Base-by-base conservation (phyloP, 1,140 invertebrate species). In the Himalopsyche phryganea region DNA sequence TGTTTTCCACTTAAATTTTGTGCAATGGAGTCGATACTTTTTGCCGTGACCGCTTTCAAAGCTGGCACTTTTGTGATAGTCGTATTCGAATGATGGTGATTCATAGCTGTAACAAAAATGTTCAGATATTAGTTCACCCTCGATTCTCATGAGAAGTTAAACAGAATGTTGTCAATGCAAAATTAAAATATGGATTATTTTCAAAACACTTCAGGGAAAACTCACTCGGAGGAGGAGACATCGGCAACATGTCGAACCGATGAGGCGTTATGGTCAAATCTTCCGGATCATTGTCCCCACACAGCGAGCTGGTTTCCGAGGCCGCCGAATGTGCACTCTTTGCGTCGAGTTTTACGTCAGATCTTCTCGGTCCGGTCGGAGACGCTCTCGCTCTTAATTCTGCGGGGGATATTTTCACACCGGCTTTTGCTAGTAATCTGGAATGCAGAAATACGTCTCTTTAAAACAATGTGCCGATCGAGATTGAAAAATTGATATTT, bases 351-450 rank as follows among this genome's bases (percentile, higher is more conserved):
- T 90, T 85, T 65, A 87, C 82, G 63, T 90, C 89, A 5, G 85
- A 85, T 13, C 87, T 80, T n/a, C 88, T 79, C 1, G 87, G 87
- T 7, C 89, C 89, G 0, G 90, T 92, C 2, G 90, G 90, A 0
- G 90, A 92, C 0, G 89, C 89, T 2, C 90, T 76, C 0, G 90
- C 90, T 9, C 89, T 74, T 10, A 93, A 68, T 67, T 92, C 90
- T 3, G 89, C 89, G 0, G 90, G 83, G 14, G 89, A 91, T 45
- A 92, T 89, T 73, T 91, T 92, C 1, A 93, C 87, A 1, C 91
- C 91, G 0, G 90, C 90, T 72, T 93, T 94, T 17, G 89, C 88
- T 35, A 93, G 71, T 46, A 94, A 77, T 51, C 87, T 84, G 36
- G 76, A 82, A 55, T 44, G 42, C 47, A 60, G 42, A 28, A 28